Percentiles rank a stretch among this genome's conserved stretches.
phyloP scores from a whole-genome alignment of 2,888 invertebrate genomes.

The Graphium colonna region DNA sequence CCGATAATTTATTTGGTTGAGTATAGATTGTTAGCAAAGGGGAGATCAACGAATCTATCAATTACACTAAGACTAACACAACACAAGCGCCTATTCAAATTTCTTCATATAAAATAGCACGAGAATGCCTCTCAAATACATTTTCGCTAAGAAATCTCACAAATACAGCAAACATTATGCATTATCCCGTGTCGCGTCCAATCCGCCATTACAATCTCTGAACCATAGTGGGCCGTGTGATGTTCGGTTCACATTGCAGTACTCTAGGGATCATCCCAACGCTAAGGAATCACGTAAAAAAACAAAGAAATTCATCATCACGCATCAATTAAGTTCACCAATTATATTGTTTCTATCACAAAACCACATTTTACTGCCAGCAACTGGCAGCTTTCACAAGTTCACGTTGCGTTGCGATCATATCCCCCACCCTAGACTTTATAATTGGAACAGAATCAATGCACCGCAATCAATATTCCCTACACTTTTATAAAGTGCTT shows the following conservation, averaged over 20 bases:
- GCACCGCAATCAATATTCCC: slow-evolving; percentile 31
- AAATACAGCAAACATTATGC: slow-evolving; percentile 60
- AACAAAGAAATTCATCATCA: slow-evolving; percentile 57
- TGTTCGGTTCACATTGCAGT: background rate
- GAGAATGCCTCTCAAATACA: slow-evolving; percentile 67
- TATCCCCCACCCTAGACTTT: slow-evolving; percentile 43
- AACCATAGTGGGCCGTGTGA: slow-evolving; percentile 21
- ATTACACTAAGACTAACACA: slow-evolving; percentile 65
- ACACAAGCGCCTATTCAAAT: slow-evolving; percentile 71
- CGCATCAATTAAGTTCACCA: slow-evolving; percentile 60
- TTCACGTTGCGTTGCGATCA: slow-evolving; percentile 52
- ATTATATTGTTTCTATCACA: slow-evolving; percentile 78
- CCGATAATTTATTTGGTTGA: no score
- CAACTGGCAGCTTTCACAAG: slow-evolving; percentile 70
- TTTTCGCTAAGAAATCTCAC: slow-evolving; percentile 59
- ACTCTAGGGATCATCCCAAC: slow-evolving; percentile 35
- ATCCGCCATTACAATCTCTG: slow-evolving; percentile 25
- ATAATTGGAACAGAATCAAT: slow-evolving; percentile 49
- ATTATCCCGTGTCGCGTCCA: slow-evolving; percentile 58
- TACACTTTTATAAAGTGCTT: slow-evolving; percentile 50
- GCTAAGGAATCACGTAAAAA: slow-evolving; percentile 64
- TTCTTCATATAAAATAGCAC: slow-evolving; percentile 68
- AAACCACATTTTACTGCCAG: slow-evolving; percentile 76
- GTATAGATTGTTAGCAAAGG: no score
- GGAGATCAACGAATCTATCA: slow-evolving; percentile 39